A percentile compares a stretch with the other conserved stretches of the same genome.
phyloP scores from a whole-genome alignment of 1,140 invertebrate genomes.

The Drosophila takahashii region DNA sequence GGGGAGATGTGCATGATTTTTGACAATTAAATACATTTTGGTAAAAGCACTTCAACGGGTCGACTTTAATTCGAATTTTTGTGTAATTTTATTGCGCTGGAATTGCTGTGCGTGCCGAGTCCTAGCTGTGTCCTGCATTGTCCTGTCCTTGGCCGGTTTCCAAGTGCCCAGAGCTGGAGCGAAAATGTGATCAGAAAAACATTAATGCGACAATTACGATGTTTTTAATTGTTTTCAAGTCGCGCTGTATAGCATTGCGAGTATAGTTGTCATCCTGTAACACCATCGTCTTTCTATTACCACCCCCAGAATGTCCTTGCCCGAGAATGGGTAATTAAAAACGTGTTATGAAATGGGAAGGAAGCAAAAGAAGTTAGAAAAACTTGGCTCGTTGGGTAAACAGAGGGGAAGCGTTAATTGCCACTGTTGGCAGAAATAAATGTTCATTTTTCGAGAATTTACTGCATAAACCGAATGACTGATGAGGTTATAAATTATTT shows the following conservation, averaged over 20 bases:
- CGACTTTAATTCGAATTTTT: slow-evolving; percentile 67
- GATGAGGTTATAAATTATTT: slow-evolving; percentile 64
- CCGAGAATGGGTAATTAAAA: slow-evolving; percentile 76
- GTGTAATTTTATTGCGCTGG: slow-evolving; percentile 50
- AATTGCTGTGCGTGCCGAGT: slow-evolving; percentile 62
- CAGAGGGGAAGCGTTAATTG: slow-evolving; percentile 60
- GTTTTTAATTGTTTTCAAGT: slow-evolving; percentile 79
- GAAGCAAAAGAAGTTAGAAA: slow-evolving; percentile 18
- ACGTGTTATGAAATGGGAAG: slow-evolving; percentile 62
- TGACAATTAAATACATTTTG: slow-evolving; percentile 59
- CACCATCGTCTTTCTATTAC: slow-evolving; percentile 7
- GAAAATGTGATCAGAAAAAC: slow-evolving; percentile 78
- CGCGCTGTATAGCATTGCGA: slow-evolving; percentile 50
- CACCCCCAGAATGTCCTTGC: slow-evolving; percentile 23
- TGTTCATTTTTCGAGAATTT: slow-evolving; percentile 56
- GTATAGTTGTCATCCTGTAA: slow-evolving; percentile 32
- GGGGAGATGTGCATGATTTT: slow-evolving; percentile 48
- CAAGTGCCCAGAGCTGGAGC: slow-evolving; percentile 25
- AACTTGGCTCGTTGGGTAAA: slow-evolving; percentile 41
- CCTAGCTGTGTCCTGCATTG: slow-evolving; percentile 19
- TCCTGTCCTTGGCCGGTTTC: slow-evolving; percentile 46
- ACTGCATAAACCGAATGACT: slow-evolving; percentile 69
- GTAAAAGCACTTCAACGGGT: slow-evolving; percentile 19
- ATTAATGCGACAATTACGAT: slow-evolving; percentile 79
- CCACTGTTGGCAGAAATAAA: slow-evolving; percentile 61